Conservation (phyloP, 1,140 invertebrate species). For the Drosophila arizonae region DNA sequence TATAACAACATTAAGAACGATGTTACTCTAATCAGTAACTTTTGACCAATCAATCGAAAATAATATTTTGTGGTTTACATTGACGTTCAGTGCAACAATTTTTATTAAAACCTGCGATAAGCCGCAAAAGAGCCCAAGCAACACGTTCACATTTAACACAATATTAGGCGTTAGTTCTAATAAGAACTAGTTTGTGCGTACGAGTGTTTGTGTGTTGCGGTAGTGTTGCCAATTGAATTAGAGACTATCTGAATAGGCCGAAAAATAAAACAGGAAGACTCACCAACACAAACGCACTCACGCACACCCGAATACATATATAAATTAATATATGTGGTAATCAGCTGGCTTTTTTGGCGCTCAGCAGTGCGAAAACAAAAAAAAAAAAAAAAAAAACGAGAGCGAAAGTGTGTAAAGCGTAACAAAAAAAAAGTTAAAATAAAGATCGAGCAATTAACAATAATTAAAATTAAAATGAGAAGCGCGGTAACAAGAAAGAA, state of each 20-base stretch:
- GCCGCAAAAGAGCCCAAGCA: slow-evolving; percentile 23
- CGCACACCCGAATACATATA: background rate
- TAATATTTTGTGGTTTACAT: slow-evolving; percentile 47
- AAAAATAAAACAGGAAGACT: slow-evolving; percentile 21
- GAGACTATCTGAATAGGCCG: background rate
- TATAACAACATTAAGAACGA: background rate
- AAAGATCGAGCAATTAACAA: slow-evolving; percentile 28
- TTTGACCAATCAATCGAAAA: slow-evolving; percentile 53
- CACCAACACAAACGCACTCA: slow-evolving; percentile 7
- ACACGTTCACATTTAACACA: slow-evolving; percentile 8
- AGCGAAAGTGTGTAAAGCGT: slow-evolving; percentile 35
- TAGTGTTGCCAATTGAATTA: slow-evolving; percentile 14
- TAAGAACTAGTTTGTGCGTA: background rate
- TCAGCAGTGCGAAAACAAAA: slow-evolving; percentile 11
- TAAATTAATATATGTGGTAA: slow-evolving; percentile 17
- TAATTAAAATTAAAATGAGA: slow-evolving; percentile 25
- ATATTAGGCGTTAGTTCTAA: slow-evolving; percentile 1
- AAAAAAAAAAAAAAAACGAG: slow-evolving; percentile 12
- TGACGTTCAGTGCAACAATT: slow-evolving; percentile 24
- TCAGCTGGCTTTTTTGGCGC: slow-evolving; percentile 37
- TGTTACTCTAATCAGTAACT: slow-evolving; percentile 50
- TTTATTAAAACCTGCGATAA: slow-evolving; percentile 33
- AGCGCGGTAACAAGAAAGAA: slow-evolving; percentile 1
- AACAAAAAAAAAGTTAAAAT: slow-evolving; percentile 20
- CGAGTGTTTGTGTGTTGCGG: background rate